phyloP scores from a whole-genome alignment of 2,888 invertebrate genomes.

The Trissolcus japonicus region DNA sequence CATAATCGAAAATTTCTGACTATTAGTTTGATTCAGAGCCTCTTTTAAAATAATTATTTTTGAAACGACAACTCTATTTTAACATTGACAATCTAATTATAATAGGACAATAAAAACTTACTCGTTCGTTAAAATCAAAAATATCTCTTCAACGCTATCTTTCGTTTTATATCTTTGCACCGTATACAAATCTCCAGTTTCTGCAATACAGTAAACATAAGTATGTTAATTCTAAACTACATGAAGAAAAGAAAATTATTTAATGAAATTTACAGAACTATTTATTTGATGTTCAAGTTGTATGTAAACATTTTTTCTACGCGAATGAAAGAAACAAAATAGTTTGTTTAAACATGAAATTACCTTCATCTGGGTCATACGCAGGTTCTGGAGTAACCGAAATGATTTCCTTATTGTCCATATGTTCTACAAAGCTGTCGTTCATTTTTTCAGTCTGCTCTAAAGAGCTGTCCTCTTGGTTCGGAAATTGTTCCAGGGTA shows the following conservation, averaged over 20 bases:
- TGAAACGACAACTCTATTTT: too few species aligned
- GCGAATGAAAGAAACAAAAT: not conserved
- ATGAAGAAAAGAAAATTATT: not conserved
- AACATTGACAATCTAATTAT: not conserved
- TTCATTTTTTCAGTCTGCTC: slow-evolving; percentile 22
- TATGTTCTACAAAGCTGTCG: slow-evolving; percentile 19
- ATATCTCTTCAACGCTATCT: slow-evolving; percentile 74
- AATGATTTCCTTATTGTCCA: slow-evolving; percentile 41
- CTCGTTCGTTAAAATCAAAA: slow-evolving; percentile 76
- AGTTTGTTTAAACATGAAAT: slow-evolving; percentile 11
- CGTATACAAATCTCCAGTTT: slow-evolving; percentile 70
- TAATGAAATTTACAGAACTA: too few species aligned
- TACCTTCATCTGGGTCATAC: slow-evolving; percentile 69
- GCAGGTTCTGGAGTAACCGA: slow-evolving; percentile 63
- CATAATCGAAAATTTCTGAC: not conserved
- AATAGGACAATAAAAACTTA: slow-evolving; percentile 59
- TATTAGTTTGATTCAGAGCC: too few species aligned
- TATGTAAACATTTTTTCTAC: too few species aligned
- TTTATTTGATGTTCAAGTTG: too few species aligned
- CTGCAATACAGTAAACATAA: slow-evolving; percentile 48
- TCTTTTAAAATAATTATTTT: too few species aligned
- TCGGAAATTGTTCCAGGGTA: slow-evolving; percentile 1
- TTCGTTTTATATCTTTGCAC: slow-evolving; percentile 74
- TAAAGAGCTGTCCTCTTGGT: slow-evolving; percentile 24
- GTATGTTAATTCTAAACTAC: not conserved